Conservation (phyloP, 23 tunicate species). For the Clavelina lepadiformis region DNA sequence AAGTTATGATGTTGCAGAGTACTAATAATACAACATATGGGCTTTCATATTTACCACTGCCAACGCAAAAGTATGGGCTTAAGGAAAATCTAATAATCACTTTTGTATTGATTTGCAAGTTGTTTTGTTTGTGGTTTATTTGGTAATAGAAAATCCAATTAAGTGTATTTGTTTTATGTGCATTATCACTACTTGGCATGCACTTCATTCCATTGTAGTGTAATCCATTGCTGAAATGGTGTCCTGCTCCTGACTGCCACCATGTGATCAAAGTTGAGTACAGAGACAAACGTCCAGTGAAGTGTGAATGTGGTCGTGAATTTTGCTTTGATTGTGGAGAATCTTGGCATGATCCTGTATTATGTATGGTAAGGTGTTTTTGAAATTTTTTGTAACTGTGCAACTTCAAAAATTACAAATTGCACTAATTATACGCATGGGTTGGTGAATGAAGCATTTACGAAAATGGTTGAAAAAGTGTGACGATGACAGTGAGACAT, state of each 20-base stretch:
- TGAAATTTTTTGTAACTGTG: neutral
- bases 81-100: no score
- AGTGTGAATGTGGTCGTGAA: constrained; percentile 80
- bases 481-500: constrained; percentile 99
- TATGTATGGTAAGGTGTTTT: constrained; percentile 47
- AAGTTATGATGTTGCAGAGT: no score
- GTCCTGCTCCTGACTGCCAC: constrained; percentile 89
- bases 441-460: constrained; percentile 57
- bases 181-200: no score
- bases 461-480: constrained; percentile 92
- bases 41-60: no score
- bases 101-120: no score
- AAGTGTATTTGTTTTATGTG: no score
- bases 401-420: neutral
- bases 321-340: constrained; percentile 92
- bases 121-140: no score
- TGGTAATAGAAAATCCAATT: no score
- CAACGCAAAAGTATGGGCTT: no score
- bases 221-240: constrained; percentile 79
- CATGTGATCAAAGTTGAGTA: constrained; percentile 74
- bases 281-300: constrained; percentile 62
- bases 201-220: no score
- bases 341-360: constrained; percentile 94
- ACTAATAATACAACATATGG: no score
- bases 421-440: neutral